Evolutionary conservation across 2,113 vertebrate genomes (phyloP).

Genomic region (Ceratotherium simum): DNA sequence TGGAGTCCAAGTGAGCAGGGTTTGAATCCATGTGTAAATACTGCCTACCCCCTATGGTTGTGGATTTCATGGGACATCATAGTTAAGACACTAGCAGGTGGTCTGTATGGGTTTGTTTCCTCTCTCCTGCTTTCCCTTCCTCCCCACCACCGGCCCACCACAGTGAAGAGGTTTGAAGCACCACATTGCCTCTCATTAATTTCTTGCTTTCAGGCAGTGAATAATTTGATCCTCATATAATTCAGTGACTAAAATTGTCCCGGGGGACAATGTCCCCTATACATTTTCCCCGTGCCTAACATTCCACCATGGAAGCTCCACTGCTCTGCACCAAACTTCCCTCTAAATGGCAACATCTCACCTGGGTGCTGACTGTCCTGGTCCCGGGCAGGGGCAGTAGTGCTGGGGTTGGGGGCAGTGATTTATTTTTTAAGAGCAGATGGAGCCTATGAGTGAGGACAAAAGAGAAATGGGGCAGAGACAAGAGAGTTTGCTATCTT

Average conservation of each 20-base stretch:
- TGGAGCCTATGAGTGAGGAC: background rate
- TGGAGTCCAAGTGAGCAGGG: background rate
- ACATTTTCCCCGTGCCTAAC: background rate
- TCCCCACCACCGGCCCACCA: too few relatives aligned
- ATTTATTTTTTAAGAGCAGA: background rate
- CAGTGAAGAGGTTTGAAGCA: background rate
- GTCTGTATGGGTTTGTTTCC: background rate
- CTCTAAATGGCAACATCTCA: background rate
- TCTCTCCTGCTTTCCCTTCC: background rate
- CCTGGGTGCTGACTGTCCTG: background rate
- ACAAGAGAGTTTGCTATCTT: background rate
- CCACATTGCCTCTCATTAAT: background rate
- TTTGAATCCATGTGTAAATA: background rate
- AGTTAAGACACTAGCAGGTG: background rate
- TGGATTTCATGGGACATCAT: background rate
- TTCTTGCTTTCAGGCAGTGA: background rate
- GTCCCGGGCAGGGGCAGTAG: too few relatives aligned
- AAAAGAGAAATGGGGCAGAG: background rate
- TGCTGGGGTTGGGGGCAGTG: background rate
- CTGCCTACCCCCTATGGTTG: background rate
- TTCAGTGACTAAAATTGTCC: background rate
- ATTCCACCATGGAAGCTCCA: background rate
- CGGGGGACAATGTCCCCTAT: too few relatives aligned
- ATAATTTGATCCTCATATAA: background rate
- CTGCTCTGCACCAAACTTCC: background rate